Base-by-base conservation (phyloP, 1,140 invertebrate genomes). In the Uloborus diversus region DNA sequence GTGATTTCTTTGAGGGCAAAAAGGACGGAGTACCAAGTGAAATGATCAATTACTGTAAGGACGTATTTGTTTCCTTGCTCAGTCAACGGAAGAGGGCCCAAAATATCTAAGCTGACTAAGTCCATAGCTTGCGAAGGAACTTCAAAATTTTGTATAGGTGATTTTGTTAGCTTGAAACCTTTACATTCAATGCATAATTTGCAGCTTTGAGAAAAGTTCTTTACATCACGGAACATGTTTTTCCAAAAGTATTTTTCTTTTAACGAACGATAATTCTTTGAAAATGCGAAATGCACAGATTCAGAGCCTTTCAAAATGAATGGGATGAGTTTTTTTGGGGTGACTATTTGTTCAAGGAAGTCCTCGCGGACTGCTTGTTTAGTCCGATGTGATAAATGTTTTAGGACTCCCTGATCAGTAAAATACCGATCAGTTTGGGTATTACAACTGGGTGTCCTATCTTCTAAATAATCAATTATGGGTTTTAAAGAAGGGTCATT, bases 391-490 rank as follows among this genome's bases (percentile, higher is more conserved):
- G 57, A 28, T 28, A 61, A 30, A 4, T 20, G 23, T 28, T 61
- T 61, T 9, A 61, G 28, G 5, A 56, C 7, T 14, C 51, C 20
- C 11, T 56, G 11, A 5, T 20, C 20, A 11, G 23, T 11, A 56
- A 61, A 61, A 61, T 28, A 61, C 7, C 9, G 9, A n/a, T 61
- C 57, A 30, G 23, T 28, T 61, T 30, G 3, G 3, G 7, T 28
- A 28, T 25, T 32, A 61, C 57, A 61, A 61, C 30, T 27, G 9
- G 13, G 5, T 13, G 4, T 61, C 30, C 27, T 61, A 32, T 30
- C 28, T 61, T 61, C 57, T 30, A 61, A 30, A 61, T 28, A 28
- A 32, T 61, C 27, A 30, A 61, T 61, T 4, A 61, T 61, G 4
- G 23, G 23, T 27, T 20, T 61, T 28, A 61, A 61, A 27, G 23